These are phyloP conservation scores for Podarcis raffonei DNA, from an alignment of 2,113 vertebrate genomes.

Conservation along the genomic window DNA sequence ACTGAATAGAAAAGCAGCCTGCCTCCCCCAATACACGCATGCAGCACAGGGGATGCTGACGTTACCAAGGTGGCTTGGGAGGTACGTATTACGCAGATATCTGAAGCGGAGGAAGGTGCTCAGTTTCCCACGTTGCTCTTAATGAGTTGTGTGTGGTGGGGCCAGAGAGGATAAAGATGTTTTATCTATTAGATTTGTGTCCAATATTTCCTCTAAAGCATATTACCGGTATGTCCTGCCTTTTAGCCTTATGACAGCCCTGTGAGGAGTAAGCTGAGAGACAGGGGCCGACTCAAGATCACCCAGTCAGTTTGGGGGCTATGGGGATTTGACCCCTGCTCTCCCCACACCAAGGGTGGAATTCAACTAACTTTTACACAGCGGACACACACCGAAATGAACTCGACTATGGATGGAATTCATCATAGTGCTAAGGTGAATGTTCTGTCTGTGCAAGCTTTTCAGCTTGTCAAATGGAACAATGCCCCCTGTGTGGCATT, in stretches of 20 bases:
- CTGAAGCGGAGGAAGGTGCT: not conserved
- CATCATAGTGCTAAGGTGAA: too few relatives aligned
- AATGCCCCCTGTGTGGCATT: too few relatives aligned
- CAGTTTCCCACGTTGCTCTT: not conserved
- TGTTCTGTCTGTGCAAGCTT: too few relatives aligned
- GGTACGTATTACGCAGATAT: conserved; percentile 3
- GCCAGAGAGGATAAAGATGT: not conserved
- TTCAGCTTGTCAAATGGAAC: too few relatives aligned
- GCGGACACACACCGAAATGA: not conserved
- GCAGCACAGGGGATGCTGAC: not conserved
- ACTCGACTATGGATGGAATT: too few relatives aligned
- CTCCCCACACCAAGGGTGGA: not conserved
- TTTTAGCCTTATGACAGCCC: not conserved
- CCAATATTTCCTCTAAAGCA: not conserved
- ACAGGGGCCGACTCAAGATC: too few relatives aligned
- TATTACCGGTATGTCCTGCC: not conserved
- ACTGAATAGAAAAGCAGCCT: not conserved
- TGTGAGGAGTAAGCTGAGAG: not conserved
- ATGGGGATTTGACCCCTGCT: not conserved
- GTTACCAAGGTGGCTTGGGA: not conserved
- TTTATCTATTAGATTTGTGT: not conserved
- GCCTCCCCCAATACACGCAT: not conserved
- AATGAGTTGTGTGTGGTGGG: not conserved
- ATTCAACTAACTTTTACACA: too few relatives aligned
- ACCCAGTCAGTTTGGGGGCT: not conserved